These are phyloP conservation scores for Tipula vernalis DNA, from an alignment of 2,888 invertebrate genomes.

Conservation along the genomic window DNA sequence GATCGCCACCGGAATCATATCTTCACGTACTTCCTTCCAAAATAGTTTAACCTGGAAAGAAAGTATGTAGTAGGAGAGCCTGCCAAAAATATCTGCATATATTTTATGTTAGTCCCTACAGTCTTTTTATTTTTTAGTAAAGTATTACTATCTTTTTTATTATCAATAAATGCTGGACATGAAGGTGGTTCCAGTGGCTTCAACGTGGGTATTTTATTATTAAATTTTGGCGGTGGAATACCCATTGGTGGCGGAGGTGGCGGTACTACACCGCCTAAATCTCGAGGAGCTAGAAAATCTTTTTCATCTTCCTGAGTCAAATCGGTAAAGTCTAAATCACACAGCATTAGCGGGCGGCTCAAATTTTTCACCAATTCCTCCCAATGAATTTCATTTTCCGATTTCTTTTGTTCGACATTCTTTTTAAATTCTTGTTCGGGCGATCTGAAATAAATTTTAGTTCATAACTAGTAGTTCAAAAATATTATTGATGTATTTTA, in stretches of 20 bases:
- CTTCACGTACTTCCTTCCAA: conserved; percentile 88
- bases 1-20: conserved; percentile 43
- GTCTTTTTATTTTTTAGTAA: conserved; percentile 79
- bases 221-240: conserved; percentile 41
- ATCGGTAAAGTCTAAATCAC: conserved; percentile 95
- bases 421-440: conserved; percentile 54
- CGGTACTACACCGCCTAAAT: conserved; percentile 52
- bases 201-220: conserved; percentile 34
- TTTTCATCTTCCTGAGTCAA: conserved; percentile 79
- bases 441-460: conserved; percentile 39
- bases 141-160: not conserved
- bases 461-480: not conserved
- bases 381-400: conserved; percentile 93
- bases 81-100: not conserved
- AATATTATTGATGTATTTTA: conserved; percentile 10
- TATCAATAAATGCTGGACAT: not conserved
- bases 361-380: conserved; percentile 73
- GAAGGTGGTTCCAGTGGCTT: conserved; percentile 27
- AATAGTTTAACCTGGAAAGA: conserved; percentile 58
- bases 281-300: conserved; percentile 56
- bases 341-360: conserved; percentile 64
- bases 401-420: conserved; percentile 60
- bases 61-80: not conserved
- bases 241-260: conserved; percentile 71
- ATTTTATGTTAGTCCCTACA: conserved; percentile 35